Percentiles rank a stretch among this genome's conserved stretches.
These are phyloP conservation scores for Drosophila rhopaloa DNA, from an alignment of 1,140 invertebrate genomes.

Conservation along the genomic window DNA sequence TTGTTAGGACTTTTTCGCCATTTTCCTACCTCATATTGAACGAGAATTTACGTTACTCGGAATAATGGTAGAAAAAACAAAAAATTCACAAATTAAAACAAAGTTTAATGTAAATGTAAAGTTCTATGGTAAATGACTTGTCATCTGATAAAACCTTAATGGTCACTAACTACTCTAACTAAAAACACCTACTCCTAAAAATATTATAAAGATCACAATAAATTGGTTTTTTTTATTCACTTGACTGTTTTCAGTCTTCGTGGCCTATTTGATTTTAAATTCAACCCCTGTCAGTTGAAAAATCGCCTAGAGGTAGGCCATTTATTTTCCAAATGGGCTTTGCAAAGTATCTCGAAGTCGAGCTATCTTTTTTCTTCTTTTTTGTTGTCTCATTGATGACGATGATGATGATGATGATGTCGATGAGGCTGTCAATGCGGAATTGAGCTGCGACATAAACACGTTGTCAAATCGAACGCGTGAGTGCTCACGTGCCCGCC, in stretches of 20 bases:
- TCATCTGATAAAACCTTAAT: too few relatives aligned
- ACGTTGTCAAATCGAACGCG: conserved; percentile 77
- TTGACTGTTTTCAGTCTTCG: too few relatives aligned
- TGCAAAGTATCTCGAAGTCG: conserved; percentile 8
- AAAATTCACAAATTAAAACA: too few relatives aligned
- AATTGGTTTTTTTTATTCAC: too few relatives aligned
- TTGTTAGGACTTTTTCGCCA: conserved; percentile 60
- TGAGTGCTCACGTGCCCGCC: conserved; percentile 67
- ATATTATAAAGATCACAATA: too few relatives aligned
- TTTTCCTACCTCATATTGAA: conserved; percentile 6
- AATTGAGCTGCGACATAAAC: conserved; percentile 78
- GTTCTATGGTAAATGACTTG: too few relatives aligned
- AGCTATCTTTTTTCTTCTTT: conserved; percentile 6
- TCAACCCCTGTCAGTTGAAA: too few relatives aligned
- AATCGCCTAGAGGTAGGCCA: neutral
- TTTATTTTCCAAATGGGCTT: too few relatives aligned
- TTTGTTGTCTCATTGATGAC: conserved; percentile 58
- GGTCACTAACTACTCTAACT: too few relatives aligned
- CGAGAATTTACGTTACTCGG: neutral
- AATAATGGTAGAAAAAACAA: neutral
- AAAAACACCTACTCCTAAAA: too few relatives aligned
- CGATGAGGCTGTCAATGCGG: conserved; percentile 70
- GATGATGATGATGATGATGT: conserved; percentile 30
- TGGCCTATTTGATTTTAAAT: too few relatives aligned
- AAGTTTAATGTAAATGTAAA: too few relatives aligned